Evolutionary conservation across 2,113 vertebrate genomes (phyloP).

Genomic region (Sprattus sprattus): DNA sequence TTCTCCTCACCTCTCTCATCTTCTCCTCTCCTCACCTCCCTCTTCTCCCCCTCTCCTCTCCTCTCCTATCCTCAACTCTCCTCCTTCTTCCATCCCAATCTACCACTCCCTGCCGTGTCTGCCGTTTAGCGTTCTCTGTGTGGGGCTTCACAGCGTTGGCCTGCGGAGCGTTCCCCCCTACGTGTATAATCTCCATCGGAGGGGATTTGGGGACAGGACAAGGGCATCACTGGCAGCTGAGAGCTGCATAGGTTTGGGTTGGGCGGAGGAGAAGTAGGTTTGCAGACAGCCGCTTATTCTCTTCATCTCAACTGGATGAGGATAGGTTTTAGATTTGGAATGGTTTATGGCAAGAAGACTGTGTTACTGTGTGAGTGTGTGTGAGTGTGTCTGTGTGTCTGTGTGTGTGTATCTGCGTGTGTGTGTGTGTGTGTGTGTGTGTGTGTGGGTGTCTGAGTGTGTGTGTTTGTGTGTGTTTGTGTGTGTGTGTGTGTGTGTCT

Average conservation of each 20-base stretch:
- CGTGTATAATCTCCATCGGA: background rate
- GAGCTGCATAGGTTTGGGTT: background rate
- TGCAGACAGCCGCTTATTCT: too few relatives aligned
- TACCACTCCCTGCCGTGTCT: background rate
- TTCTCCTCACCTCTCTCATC: background rate
- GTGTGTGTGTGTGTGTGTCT: too few relatives aligned
- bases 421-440: background rate
- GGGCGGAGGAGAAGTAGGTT: too few relatives aligned
- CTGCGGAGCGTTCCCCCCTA: too few relatives aligned
- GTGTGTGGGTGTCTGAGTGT: background rate
- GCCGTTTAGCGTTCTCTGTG: background rate
- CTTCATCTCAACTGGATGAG: too few relatives aligned
- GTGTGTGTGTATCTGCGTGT: background rate
- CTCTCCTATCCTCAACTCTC: background rate
- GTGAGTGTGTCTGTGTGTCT: background rate
- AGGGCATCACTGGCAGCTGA: background rate
- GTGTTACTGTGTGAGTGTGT: constrained; percentile 23
- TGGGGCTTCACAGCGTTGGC: background rate
- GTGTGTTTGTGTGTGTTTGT: too few relatives aligned
- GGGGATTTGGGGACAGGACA: background rate
- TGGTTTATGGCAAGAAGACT: background rate
- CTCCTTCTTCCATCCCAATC: background rate
- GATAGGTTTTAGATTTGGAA: too few relatives aligned
- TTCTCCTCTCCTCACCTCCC: too few relatives aligned
- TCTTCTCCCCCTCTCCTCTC: constrained; percentile 5